Conservation (phyloP, 2,797 vertebrate genomes). For the Thripadectes ignobilis region DNA sequence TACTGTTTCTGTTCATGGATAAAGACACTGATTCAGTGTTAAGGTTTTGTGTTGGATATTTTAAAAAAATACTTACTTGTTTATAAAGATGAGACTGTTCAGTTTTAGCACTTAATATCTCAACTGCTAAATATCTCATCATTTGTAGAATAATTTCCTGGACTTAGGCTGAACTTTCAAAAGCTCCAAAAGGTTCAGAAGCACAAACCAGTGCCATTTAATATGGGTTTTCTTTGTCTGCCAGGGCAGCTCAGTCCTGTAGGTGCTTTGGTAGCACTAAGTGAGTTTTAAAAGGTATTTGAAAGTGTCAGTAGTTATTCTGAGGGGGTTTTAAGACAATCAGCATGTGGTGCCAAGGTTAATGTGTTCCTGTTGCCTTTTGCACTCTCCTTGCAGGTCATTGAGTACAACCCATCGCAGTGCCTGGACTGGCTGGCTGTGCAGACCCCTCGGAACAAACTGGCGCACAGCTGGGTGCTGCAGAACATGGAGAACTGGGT, state of each 20-base stretch:
- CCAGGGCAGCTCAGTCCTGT: background rate
- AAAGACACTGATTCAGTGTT: background rate
- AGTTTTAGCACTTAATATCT: background rate
- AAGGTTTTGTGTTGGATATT: background rate
- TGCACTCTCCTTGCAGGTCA: constrained; percentile 81
- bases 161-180: background rate
- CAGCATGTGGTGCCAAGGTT: background rate
- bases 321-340: background rate
- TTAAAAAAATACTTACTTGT: background rate
- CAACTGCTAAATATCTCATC: background rate
- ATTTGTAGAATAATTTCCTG: background rate
- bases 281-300: background rate
- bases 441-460: constrained; percentile 95
- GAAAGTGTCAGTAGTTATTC: background rate
- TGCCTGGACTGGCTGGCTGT: constrained; percentile 98
- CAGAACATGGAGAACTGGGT: constrained; percentile 99
- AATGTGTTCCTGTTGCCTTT: background rate
- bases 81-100: background rate
- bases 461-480: constrained; percentile 98
- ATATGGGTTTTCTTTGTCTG: background rate
- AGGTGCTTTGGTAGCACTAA: background rate
- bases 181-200: background rate
- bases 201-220: background rate
- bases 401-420: constrained; percentile 97
- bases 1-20: background rate